These are phyloP conservation scores for Crematogaster levior DNA, from an alignment of 2,888 invertebrate species.

Conservation along the genomic window DNA sequence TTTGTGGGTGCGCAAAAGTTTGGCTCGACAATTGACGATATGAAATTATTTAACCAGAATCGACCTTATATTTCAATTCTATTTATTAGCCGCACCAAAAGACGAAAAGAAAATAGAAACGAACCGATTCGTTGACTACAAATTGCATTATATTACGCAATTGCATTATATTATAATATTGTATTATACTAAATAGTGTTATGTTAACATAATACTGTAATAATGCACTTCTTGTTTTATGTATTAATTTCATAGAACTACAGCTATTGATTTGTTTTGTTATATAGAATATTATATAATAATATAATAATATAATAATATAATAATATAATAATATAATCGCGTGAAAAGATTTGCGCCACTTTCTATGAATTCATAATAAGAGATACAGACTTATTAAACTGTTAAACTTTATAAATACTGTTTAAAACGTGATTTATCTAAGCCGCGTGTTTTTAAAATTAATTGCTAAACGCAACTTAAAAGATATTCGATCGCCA, in stretches of 20 bases:
- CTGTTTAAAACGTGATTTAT: constrained; percentile 3
- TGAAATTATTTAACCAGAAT: constrained; percentile 58
- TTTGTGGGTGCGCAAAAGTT: constrained; percentile 50
- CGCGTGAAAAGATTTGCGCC: neutral
- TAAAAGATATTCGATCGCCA: constrained; percentile 27
- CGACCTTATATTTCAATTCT: neutral
- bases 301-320: too few relatives aligned
- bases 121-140: neutral
- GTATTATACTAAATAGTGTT: too few relatives aligned
- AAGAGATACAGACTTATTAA: neutral
- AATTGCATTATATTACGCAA: neutral
- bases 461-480: constrained; percentile 12
- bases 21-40: constrained; percentile 35
- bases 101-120: neutral
- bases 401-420: constrained; percentile 21
- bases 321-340: constrained; percentile 11
- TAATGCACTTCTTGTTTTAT: constrained; percentile 4
- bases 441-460: neutral
- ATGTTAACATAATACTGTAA: constrained; percentile 7
- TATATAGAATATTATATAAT: too few relatives aligned
- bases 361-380: neutral
- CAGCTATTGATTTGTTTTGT: neutral
- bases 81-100: neutral
- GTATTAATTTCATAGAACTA: neutral
- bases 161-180: too few relatives aligned